Evolutionary conservation across 2,888 invertebrate species (phyloP).

Genomic region (Acleris cristana): DNA sequence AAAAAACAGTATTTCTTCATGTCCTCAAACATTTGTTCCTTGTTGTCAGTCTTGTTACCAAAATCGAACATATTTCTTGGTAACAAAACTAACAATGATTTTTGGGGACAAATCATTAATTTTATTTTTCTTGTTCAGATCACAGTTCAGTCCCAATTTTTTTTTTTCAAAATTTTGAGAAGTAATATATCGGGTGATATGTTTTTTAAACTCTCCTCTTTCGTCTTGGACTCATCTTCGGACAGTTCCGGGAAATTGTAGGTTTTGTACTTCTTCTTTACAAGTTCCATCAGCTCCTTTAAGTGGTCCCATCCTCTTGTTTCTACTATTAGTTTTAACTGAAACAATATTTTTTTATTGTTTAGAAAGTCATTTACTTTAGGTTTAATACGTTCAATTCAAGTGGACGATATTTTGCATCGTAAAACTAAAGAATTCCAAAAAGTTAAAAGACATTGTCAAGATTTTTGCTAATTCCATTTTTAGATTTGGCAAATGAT

Average conservation of each 20-base stretch:
- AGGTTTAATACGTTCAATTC: not conserved
- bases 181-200: conserved; percentile 40
- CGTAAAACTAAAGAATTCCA: too few species aligned
- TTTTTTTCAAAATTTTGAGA: conserved; percentile 92
- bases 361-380: not conserved
- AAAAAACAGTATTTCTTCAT: too few species aligned
- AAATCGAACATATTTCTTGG: too few species aligned
- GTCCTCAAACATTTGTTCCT: too few species aligned
- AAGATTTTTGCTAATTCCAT: too few species aligned
- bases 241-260: conserved; percentile 66
- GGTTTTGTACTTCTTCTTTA: conserved; percentile 86
- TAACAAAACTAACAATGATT: conserved; percentile 51
- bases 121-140: too few species aligned
- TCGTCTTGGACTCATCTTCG: conserved; percentile 50
- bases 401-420: too few species aligned
- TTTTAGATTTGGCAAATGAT: too few species aligned
- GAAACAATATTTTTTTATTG: conserved; percentile 45
- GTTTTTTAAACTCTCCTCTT: conserved; percentile 7
- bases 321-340: conserved; percentile 94
- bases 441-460: too few species aligned
- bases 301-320: conserved; percentile 93
- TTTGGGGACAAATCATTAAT: too few species aligned
- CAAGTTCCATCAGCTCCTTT: conserved; percentile 65
- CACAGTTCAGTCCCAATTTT: conserved; percentile 85
- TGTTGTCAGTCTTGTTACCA: too few species aligned